phyloP scores from a whole-genome alignment of 2,888 invertebrate genomes.

The Resseliella maxima region DNA sequence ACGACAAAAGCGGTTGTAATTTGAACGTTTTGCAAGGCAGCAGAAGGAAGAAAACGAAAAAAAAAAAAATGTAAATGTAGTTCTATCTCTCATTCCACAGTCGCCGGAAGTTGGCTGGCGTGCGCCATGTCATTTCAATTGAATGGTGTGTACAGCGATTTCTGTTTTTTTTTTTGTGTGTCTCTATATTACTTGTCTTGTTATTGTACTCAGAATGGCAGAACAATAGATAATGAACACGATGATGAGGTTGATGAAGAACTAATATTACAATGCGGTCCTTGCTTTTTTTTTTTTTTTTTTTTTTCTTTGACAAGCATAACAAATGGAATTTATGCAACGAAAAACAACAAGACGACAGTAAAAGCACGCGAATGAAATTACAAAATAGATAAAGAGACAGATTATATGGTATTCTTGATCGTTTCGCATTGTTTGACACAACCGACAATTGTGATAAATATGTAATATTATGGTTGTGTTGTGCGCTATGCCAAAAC shows the following conservation, averaged over 20 bases:
- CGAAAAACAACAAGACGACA: not conserved
- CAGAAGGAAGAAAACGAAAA: not conserved
- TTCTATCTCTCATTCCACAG: not conserved
- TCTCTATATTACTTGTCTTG: not conserved
- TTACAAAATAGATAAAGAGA: not conserved
- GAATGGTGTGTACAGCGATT: not conserved
- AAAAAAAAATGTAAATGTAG: slow-evolving; percentile 23
- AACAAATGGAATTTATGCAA: not conserved
- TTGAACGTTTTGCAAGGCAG: slow-evolving; percentile 14
- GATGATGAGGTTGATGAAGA: slow-evolving; percentile 47
- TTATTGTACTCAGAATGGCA: too few species aligned
- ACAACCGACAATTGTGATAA: not conserved
- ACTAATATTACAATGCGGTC: slow-evolving; percentile 22
- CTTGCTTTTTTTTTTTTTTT: not conserved
- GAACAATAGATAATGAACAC: slow-evolving; percentile 51
- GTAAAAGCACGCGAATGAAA: slow-evolving; percentile 44
- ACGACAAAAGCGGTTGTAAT: slow-evolving; percentile 53
- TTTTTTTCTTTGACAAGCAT: not conserved
- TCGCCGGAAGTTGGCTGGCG: slow-evolving; percentile 57
- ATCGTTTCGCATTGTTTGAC: slow-evolving; percentile 37
- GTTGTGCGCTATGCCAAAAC: not conserved
- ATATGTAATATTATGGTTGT: slow-evolving; percentile 37
- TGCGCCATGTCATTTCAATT: slow-evolving; percentile 57
- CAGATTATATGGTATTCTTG: slow-evolving; percentile 22
- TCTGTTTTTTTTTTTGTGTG: not conserved